phyloP scores from a whole-genome alignment of 2,113 vertebrate genomes.

The Accipiter cooperii region DNA sequence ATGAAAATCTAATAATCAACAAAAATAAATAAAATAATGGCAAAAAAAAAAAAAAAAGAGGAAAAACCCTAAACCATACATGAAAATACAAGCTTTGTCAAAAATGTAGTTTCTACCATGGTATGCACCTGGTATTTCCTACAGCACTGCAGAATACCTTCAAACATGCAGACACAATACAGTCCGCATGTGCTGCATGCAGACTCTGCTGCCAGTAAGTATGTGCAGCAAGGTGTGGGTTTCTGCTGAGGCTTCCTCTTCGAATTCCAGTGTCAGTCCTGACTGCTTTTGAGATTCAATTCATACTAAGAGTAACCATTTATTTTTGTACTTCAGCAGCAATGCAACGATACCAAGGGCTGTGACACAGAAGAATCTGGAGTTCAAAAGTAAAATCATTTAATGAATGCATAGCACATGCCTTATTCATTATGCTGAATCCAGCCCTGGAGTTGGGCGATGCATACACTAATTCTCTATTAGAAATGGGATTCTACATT shows the following conservation, averaged over 20 bases:
- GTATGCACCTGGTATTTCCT: background rate
- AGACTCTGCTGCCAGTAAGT: background rate
- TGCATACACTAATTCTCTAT: slow-evolving; percentile 62
- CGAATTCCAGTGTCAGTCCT: background rate
- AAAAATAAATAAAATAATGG: background rate
- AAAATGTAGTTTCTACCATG: background rate
- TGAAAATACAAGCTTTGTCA: background rate
- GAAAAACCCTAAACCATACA: background rate
- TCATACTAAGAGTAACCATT: background rate
- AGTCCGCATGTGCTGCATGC: rapidly evolving
- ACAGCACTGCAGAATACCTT: background rate
- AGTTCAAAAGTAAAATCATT: slow-evolving; percentile 69
- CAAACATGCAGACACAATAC: rapidly evolving
- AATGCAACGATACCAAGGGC: slow-evolving; percentile 29
- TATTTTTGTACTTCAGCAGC: slow-evolving; percentile 1
- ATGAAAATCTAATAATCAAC: background rate
- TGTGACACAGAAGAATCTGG: slow-evolving; percentile 52
- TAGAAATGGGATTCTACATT: slow-evolving; percentile 65
- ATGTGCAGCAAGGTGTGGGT: background rate
- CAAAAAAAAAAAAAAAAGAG: rapidly evolving
- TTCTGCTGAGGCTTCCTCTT: background rate
- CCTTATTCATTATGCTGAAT: slow-evolving; percentile 66
- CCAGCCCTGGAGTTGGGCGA: slow-evolving; percentile 54
- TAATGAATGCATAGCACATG: slow-evolving; percentile 69
- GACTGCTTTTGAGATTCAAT: background rate